Evolutionary conservation across 1,140 invertebrate species (phyloP).

Genomic region (Drosophila kohkoa): DNA sequence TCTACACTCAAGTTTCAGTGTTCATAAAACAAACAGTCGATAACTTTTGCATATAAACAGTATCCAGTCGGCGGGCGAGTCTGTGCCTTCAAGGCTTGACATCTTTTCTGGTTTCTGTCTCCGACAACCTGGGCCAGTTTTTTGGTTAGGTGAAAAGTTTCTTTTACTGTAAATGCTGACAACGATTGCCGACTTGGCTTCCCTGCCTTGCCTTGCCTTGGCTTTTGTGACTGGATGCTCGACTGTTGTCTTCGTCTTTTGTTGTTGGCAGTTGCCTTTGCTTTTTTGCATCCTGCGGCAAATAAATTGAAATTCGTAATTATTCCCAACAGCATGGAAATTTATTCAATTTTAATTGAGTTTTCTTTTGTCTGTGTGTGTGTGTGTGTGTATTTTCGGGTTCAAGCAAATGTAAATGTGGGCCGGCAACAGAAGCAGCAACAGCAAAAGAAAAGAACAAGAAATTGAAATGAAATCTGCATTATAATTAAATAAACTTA

Average conservation of each 20-base stretch:
- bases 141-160: slow-evolving; percentile 56
- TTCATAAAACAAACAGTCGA: slow-evolving; percentile 11
- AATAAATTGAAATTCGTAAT: slow-evolving; percentile 84
- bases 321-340: slow-evolving; percentile 80
- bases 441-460: slow-evolving; percentile 44
- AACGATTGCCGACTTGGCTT: slow-evolving; percentile 48
- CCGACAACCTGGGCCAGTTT: slow-evolving; percentile 32
- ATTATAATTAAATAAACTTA: slow-evolving; percentile 72
- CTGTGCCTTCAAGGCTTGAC: slow-evolving; percentile 24
- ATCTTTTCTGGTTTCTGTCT: neutral
- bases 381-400: slow-evolving; percentile 64
- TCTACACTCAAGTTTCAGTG: slow-evolving; percentile 12
- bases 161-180: slow-evolving; percentile 40
- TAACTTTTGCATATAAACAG: slow-evolving; percentile 32
- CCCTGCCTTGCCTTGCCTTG: slow-evolving; percentile 10
- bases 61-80: slow-evolving; percentile 38
- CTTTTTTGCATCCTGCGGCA: slow-evolving; percentile 74
- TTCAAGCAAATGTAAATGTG: slow-evolving; percentile 37
- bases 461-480: slow-evolving; percentile 76
- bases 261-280: slow-evolving; percentile 48
- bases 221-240: slow-evolving; percentile 45
- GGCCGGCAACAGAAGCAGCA: slow-evolving; percentile 22
- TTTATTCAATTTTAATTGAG: slow-evolving; percentile 83
- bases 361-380: slow-evolving; percentile 74
- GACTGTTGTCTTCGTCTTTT: slow-evolving; percentile 44